phyloP scores from a whole-genome alignment of 2,113 vertebrate species.

The Baryphthengus martii region DNA sequence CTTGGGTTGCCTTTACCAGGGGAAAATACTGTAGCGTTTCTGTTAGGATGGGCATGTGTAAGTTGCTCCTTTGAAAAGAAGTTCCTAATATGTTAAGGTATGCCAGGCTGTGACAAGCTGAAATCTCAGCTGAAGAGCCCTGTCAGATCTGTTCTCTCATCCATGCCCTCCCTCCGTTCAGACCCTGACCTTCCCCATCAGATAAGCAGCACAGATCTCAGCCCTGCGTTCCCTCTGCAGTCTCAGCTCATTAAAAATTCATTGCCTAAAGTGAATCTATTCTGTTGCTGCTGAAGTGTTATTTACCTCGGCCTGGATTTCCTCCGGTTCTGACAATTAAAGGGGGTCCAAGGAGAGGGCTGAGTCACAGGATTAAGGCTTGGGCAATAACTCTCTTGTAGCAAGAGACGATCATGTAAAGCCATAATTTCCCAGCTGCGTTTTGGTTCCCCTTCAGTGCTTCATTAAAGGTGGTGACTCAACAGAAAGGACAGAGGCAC shows the following conservation, averaged over 20 bases:
- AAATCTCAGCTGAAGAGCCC: constrained; percentile 63
- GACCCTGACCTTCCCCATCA: constrained; percentile 70
- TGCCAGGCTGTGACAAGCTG: constrained; percentile 11
- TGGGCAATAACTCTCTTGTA: constrained; percentile 54
- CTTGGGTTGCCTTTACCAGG: background rate
- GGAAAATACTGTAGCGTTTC: background rate
- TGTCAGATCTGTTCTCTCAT: constrained; percentile 63
- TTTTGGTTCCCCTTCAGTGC: constrained; percentile 61
- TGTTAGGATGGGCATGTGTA: constrained; percentile 24
- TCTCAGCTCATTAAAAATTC: constrained; percentile 73
- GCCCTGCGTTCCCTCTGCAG: constrained; percentile 53
- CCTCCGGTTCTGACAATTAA: constrained; percentile 69
- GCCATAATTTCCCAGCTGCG: constrained; percentile 56
- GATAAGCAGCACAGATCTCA: constrained; percentile 64
- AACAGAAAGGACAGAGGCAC: constrained; percentile 47
- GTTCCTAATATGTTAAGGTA: constrained; percentile 3
- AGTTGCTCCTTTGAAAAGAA: constrained; percentile 16
- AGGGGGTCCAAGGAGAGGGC: constrained; percentile 63
- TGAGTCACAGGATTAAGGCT: constrained; percentile 58
- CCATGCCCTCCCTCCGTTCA: constrained; percentile 63
- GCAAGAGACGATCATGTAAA: constrained; percentile 63
- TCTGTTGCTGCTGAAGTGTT: constrained; percentile 44
- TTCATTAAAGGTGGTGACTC: constrained; percentile 72
- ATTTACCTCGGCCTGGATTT: constrained; percentile 51
- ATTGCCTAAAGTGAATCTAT: constrained; percentile 58